Evolutionary conservation across 2,888 invertebrate species (phyloP).

Genomic region (Cacoxenus indagator): DNA sequence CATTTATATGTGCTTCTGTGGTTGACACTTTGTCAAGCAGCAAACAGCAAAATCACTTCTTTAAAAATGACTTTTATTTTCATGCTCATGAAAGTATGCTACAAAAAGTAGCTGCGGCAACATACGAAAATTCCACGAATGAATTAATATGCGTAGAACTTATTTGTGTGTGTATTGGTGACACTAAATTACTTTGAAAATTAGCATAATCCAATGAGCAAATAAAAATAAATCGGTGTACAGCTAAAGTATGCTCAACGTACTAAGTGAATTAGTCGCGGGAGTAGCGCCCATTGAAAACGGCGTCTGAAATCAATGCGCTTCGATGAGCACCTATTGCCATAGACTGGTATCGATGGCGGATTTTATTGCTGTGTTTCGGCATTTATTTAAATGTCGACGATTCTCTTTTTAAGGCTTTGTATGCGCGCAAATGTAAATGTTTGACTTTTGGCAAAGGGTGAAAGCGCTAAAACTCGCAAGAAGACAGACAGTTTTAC

Average conservation of each 20-base stretch:
- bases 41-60: not conserved
- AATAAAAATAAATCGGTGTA: slow-evolving; percentile 56
- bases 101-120: not conserved
- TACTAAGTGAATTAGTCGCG: not conserved
- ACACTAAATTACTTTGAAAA: slow-evolving; percentile 62
- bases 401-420: slow-evolving; percentile 10
- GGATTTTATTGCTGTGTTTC: not conserved
- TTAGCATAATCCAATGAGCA: slow-evolving; percentile 62
- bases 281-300: not conserved
- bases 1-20: not conserved
- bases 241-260: not conserved
- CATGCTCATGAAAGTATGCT: not conserved
- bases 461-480: not conserved
- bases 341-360: not conserved
- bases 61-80: slow-evolving; percentile 18
- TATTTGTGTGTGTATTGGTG: slow-evolving; percentile 43
- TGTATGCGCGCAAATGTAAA: not conserved
- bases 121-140: not conserved
- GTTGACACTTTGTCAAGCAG: not conserved
- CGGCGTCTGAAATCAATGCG: not conserved
- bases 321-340: not conserved
- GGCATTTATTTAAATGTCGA: slow-evolving; percentile 13
- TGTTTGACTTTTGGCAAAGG: not conserved
- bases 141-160: slow-evolving; percentile 4
- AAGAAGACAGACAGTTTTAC: not conserved